Base-by-base conservation (phyloP, 2,888 invertebrate species). In the Drosophila merina region DNA sequence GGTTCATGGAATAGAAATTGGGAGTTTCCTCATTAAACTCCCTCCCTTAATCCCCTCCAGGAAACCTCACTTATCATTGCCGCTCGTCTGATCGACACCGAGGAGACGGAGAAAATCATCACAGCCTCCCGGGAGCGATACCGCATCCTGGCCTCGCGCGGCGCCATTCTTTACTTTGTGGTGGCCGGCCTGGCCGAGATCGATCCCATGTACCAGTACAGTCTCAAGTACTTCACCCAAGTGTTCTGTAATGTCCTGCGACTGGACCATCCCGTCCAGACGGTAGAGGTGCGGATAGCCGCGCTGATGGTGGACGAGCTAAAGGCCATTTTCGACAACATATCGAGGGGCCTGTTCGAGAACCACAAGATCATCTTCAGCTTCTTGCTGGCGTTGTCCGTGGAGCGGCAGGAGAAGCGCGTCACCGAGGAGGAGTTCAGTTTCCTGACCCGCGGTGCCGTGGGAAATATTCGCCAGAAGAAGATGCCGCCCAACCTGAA, bases 181-280 rank as follows among this genome's bases (percentile, higher is more conserved):
- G 96, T 98, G 2, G 96, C 97, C 0, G 95, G 96, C 88, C 92
- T 98, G 14, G 95, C 97, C 0, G 96, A 97, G 83, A 96, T 98
- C 63, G 98, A 98, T 91, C 97, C 97, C 0, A 98, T 98, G 98
- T 98, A 98, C 91, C 98, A 98, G 92, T 98, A 96, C 92, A 98
- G 97, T 0, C 92, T 98, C 38, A 97, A 96, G 83, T 98, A 97
- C 92, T 98, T 98, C 89, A 96, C 94, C 0, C 87, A 91, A 66
- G 94, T 98, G 1, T 96, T 98, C 87, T 96, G 95, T 84, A 93
- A 93, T 75, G 97, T 97, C 0, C 96, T 97, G 75, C 95, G 95
- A 72, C 94, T 93, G 44, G 96, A 95, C 86, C 95, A 95, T 85
- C 95, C 95, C 57, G 92, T 93, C 52, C 93, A 94, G 77, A 92